Percentiles rank a stretch among this genome's conserved stretches.
Evolutionary conservation across 2,797 vertebrate species (phyloP).

Genomic region (Cossypha polioptera): DNA sequence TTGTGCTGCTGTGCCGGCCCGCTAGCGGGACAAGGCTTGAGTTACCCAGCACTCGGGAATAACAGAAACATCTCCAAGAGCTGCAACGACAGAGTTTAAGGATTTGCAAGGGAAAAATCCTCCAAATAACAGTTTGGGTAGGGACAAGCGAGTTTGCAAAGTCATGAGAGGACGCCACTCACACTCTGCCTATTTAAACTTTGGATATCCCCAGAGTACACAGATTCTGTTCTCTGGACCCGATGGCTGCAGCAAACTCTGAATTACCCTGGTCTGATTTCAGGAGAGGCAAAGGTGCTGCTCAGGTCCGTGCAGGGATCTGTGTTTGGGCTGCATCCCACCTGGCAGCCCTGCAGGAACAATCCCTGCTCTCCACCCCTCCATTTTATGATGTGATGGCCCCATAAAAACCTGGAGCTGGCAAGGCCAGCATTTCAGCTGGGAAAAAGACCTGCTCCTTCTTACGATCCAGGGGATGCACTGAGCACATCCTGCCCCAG

Average conservation of each 20-base stretch:
- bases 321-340: background rate
- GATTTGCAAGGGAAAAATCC: background rate
- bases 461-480: background rate
- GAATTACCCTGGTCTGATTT: background rate
- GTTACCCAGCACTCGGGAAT: background rate
- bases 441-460: background rate
- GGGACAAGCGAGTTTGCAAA: background rate
- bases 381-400: fast-evolving
- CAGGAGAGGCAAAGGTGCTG: background rate
- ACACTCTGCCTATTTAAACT: background rate
- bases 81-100: fast-evolving
- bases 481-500: background rate
- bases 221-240: background rate
- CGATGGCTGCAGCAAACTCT: background rate
- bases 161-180: background rate
- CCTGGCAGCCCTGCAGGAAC: background rate
- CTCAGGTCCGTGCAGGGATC: background rate
- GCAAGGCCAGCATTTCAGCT: background rate
- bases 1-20: background rate
- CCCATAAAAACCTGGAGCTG: background rate
- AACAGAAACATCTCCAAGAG: background rate
- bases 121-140: background rate
- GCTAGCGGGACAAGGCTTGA: background rate
- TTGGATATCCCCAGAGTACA: background rate
- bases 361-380: background rate